Percentiles rank a stretch among this genome's conserved stretches.
phyloP scores from a whole-genome alignment of 2,113 vertebrate genomes.

The Sclerurus mexicanus region DNA sequence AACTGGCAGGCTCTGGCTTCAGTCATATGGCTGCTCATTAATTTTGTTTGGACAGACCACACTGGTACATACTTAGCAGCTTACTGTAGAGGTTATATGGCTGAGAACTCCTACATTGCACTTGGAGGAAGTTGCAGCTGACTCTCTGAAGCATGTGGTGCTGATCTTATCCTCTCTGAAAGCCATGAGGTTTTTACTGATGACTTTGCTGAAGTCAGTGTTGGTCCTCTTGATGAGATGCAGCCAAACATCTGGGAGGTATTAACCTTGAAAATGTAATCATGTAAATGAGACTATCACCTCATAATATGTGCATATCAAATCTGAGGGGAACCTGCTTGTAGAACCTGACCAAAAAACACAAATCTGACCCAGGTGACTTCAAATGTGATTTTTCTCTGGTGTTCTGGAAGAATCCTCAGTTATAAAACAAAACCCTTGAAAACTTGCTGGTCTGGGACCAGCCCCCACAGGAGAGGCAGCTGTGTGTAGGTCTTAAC shows the following conservation, averaged over 20 bases:
- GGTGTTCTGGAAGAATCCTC: not conserved
- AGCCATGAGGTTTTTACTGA: not conserved
- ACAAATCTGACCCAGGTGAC: not conserved
- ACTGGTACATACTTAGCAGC: not conserved
- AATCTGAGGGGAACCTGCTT: not conserved
- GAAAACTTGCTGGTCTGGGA: not conserved
- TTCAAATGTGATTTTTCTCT: not conserved
- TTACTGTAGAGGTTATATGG: not conserved
- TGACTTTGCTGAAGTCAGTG: not conserved
- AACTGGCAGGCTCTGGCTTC: not conserved
- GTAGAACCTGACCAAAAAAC: not conserved
- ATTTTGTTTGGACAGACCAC: not conserved
- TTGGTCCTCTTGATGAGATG: not conserved
- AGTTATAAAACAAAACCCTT: not conserved
- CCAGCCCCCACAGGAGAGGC: accelerated
- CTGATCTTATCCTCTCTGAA: not conserved
- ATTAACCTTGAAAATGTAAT: not conserved
- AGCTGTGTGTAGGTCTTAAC: not conserved
- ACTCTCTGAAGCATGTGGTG: accelerated
- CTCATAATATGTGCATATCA: accelerated
- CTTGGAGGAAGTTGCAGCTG: not conserved
- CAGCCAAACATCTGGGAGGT: not conserved
- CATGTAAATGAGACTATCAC: not conserved
- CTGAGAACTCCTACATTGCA: not conserved
- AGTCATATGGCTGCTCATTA: not conserved